A percentile compares a stretch with the other conserved stretches of the same genome.
Conservation (phyloP, 92 coral and sea anemone genomes). For the Actinostola sp. region DNA sequence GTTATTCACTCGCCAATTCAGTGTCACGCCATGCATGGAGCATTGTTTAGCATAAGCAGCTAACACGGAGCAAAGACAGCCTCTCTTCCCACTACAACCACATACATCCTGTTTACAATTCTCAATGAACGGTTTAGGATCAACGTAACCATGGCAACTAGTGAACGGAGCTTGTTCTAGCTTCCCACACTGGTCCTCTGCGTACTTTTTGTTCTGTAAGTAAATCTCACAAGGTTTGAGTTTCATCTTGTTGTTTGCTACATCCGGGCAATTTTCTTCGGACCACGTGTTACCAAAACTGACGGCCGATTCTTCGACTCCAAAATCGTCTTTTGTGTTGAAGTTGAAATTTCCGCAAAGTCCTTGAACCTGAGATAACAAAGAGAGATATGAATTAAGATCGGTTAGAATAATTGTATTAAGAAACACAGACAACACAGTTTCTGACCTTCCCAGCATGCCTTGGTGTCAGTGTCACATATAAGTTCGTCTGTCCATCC, state of each 20-base stretch:
- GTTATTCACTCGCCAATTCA: constrained; percentile 58
- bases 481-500: constrained; percentile 72
- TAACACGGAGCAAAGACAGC: constrained; percentile 60
- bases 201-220: constrained; percentile 57
- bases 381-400: no score
- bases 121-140: constrained; percentile 62
- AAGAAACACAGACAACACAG: background rate
- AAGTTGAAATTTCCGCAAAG: constrained; percentile 72
- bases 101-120: constrained; percentile 73
- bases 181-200: constrained; percentile 52
- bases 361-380: constrained; percentile 62
- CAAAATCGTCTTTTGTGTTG: constrained; percentile 71
- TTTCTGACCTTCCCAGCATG: constrained; percentile 59
- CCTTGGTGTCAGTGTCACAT: constrained; percentile 57
- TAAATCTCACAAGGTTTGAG: constrained; percentile 65
- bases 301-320: constrained; percentile 57
- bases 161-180: constrained; percentile 64
- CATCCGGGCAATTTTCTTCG: constrained; percentile 56
- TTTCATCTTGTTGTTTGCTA: constrained; percentile 25
- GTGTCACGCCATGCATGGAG: constrained; percentile 50
- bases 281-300: constrained; percentile 70
- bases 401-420: no score
- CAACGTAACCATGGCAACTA: constrained; percentile 61
- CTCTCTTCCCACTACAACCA: constrained; percentile 50
- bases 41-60: constrained; percentile 69